phyloP scores from a whole-genome alignment of 2,113 vertebrate species.

The Caracal caracal region DNA sequence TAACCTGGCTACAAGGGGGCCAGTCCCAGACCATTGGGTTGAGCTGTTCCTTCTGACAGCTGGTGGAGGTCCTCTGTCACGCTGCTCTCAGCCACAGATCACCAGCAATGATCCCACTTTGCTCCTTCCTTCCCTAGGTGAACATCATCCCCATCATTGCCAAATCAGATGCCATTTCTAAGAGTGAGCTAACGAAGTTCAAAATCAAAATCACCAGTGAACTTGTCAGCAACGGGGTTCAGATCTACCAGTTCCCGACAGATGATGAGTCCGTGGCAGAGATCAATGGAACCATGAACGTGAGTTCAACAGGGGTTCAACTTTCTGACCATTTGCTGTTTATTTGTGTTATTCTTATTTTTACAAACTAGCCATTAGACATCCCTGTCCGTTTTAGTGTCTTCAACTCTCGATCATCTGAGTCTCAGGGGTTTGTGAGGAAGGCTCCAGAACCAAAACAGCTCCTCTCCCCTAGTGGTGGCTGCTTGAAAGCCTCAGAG shows the following conservation, averaged over 20 bases:
- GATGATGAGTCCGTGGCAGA: conserved; percentile 97
- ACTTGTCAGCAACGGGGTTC: conserved; percentile 97
- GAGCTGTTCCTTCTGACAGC: background rate
- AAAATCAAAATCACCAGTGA: conserved; percentile 99
- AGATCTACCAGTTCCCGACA: conserved; percentile 99
- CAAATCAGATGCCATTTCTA: conserved; percentile 98
- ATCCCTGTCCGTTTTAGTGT: background rate
- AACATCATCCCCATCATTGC: conserved; percentile 99
- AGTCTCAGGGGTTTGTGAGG: background rate
- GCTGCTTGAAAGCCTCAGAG: background rate
- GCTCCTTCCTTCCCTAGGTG: conserved; percentile 86
- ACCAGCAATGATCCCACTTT: background rate
- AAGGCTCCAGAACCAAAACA: conserved; percentile 7
- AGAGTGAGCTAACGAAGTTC: conserved; percentile 98
- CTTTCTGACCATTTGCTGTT: background rate
- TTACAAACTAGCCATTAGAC: background rate
- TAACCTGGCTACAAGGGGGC: background rate
- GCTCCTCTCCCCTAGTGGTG: background rate
- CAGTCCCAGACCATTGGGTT: background rate
- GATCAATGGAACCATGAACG: conserved; percentile 99
- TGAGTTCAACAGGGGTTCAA: conserved; percentile 83
- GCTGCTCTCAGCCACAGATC: background rate
- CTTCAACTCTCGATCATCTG: background rate
- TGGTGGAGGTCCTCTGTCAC: background rate
- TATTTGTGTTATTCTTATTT: background rate